Conservation (phyloP, 2,113 vertebrate species). For the Periophthalmodon schlosseri region DNA sequence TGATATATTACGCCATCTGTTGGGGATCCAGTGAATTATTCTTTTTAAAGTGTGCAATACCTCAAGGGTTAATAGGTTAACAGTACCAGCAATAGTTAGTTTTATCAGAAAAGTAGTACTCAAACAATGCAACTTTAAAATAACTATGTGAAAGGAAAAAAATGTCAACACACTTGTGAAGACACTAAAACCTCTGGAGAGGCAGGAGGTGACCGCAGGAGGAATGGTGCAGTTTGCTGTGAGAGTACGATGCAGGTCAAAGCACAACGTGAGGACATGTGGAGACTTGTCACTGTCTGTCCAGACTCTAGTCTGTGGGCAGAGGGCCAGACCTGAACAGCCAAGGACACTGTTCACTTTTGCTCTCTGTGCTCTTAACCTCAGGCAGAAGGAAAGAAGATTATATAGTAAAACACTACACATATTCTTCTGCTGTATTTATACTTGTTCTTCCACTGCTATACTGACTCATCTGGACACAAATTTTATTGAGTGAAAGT, state of each 20-base stretch:
- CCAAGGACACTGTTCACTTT: slow-evolving; percentile 9
- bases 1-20: not conserved
- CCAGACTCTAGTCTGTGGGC: slow-evolving; percentile 45
- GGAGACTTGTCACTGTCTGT: slow-evolving; percentile 43
- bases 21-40: not conserved
- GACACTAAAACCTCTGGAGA: slow-evolving; percentile 54
- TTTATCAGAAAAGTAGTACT: not conserved
- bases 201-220: slow-evolving; percentile 52
- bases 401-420: not conserved
- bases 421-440: not conserved
- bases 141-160: slow-evolving; percentile 38
- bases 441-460: not conserved
- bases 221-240: slow-evolving; percentile 53
- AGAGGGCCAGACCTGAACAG: slow-evolving; percentile 14
- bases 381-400: not conserved
- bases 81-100: no score
- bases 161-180: slow-evolving; percentile 39
- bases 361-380: not conserved
- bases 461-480: not conserved
- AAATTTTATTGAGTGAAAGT: not conserved
- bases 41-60: not conserved
- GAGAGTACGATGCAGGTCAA: slow-evolving; percentile 37
- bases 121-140: not conserved
- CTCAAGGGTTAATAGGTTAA: not conserved
- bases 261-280: slow-evolving; percentile 47